These are phyloP conservation scores for Petaurus breviceps DNA, from an alignment of 2,113 vertebrate species.

Conservation along the genomic window DNA sequence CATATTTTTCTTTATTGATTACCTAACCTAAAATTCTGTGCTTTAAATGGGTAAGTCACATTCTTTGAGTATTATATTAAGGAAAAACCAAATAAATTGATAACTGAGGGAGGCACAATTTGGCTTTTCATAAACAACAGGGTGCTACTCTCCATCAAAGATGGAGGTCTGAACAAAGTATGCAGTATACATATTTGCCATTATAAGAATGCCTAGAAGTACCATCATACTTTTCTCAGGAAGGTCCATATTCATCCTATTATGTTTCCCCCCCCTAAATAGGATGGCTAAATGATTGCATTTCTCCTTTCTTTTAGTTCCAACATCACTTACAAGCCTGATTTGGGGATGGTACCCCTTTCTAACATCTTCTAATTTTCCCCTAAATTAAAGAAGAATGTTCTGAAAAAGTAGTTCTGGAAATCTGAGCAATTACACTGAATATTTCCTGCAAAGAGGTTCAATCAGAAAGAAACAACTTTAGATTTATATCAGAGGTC, in stretches of 20 bases:
- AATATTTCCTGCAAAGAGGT: not conserved
- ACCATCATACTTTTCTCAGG: rapidly evolving
- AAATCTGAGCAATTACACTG: not conserved
- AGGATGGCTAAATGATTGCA: not conserved
- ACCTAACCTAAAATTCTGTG: not conserved
- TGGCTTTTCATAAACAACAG: not conserved
- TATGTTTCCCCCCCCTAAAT: too few species aligned
- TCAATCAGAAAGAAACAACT: not conserved
- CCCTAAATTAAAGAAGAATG: not conserved
- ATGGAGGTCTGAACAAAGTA: not conserved
- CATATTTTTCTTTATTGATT: not conserved
- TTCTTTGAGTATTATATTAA: slow-evolving; percentile 16
- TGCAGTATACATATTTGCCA: not conserved
- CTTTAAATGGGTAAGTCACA: not conserved
- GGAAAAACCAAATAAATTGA: slow-evolving; percentile 28
- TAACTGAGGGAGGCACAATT: not conserved
- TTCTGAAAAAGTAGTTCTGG: slow-evolving; percentile 17
- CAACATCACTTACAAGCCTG: not conserved
- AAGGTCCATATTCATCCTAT: rapidly evolving
- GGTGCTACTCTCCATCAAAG: slow-evolving; percentile 1
- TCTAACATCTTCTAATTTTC: slow-evolving; percentile 1
- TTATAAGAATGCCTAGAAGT: not conserved
- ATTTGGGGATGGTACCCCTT: slow-evolving; percentile 11
- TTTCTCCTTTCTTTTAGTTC: not conserved
- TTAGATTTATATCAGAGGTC: not conserved